Evolutionary conservation across 2,888 invertebrate genomes (phyloP).

Genomic region (Hedychridium roseum): DNA sequence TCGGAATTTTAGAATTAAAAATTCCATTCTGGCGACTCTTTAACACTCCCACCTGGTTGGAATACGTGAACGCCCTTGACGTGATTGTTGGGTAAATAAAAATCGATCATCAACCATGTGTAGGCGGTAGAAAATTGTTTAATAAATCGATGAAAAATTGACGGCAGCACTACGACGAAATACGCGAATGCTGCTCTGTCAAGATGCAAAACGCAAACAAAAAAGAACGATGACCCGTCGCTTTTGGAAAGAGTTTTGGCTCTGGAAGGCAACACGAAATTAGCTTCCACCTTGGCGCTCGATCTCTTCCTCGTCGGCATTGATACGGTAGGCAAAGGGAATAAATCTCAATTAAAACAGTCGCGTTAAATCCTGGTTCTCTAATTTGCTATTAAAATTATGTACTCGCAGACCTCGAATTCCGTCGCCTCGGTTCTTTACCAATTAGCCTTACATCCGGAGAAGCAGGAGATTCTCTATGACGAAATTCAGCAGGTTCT

Average conservation of each 20-base stretch:
- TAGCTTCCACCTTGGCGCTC: conserved; percentile 75
- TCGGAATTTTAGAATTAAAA: conserved; percentile 71
- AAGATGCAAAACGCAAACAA: conserved; percentile 48
- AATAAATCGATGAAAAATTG: not conserved
- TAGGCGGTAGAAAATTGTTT: not conserved
- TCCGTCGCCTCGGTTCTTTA: conserved; percentile 78
- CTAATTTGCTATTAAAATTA: too few relatives aligned
- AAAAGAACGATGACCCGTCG: conserved; percentile 66
- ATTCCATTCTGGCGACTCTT: conserved; percentile 75
- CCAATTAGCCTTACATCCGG: conserved; percentile 73
- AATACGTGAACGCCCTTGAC: conserved; percentile 73
- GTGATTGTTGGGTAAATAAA: conserved; percentile 71
- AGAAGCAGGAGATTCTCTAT: conserved; percentile 71
- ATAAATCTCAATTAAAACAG: too few relatives aligned
- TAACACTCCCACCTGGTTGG: conserved; percentile 70
- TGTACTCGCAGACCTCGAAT: conserved; percentile 73
- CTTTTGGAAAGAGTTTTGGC: conserved; percentile 72
- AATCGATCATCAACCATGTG: not conserved
- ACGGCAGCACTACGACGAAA: conserved; percentile 69
- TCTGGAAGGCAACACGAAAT: conserved; percentile 69
- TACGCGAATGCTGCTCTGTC: conserved; percentile 70
- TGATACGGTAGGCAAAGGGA: conserved; percentile 72
- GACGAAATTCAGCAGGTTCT: conserved; percentile 68
- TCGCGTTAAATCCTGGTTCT: too few relatives aligned
- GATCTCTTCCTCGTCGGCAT: conserved; percentile 84